Base-by-base conservation (phyloP, 1,140 invertebrate species). In the Triops longicaudatus region DNA sequence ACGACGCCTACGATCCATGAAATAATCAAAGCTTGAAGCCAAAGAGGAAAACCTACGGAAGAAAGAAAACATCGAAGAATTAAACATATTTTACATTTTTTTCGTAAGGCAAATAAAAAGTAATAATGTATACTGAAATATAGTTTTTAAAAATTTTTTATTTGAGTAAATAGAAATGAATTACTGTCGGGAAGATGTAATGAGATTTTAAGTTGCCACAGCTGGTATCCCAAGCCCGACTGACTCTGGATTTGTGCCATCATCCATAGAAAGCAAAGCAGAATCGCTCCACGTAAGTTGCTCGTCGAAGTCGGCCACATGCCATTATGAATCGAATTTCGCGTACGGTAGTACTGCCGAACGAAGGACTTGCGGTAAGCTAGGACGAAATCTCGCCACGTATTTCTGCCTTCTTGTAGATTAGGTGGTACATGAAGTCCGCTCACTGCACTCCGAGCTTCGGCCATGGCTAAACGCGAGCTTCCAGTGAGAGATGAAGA, bases 291-390 rank as follows among this genome's bases (percentile, higher is more conserved):
- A 26, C 81, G 81, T 31, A 86, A 80, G 80, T 86, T 86, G 80
- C 84, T 86, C 17, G 84, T 82, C 3, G 85, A 85, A 0, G 86
- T 86, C 28, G 86, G 86, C 85, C 85, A 86, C 26, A 85, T 82
- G 43, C 86, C 85, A 81, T 86, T 86, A 41, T 83, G 80, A 37
- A 86, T 82, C 4, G 84, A 82, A 80, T 86, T 86, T 78, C 86
- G 86, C 79, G 26, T 81, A 79, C 79, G 76, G 63, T 81, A 82
- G 78, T 83, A 84, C 11, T 81, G 73, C 44, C 83, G 75, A 7
- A 81, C 79, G 27, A 82, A 26, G 12, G 81, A 79, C 73, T 83
- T 83, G 74, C 81, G 79, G 73, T 81, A 81, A 43, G 80, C 83
- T 26, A 72, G 79, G 17, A 83, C 79, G 63, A 85, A 79, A 76